Evolutionary conservation across 2,888 invertebrate genomes (phyloP), one percentile per base, ranked within the genome.

Genomic region (Limnephilus auricula): DNA sequence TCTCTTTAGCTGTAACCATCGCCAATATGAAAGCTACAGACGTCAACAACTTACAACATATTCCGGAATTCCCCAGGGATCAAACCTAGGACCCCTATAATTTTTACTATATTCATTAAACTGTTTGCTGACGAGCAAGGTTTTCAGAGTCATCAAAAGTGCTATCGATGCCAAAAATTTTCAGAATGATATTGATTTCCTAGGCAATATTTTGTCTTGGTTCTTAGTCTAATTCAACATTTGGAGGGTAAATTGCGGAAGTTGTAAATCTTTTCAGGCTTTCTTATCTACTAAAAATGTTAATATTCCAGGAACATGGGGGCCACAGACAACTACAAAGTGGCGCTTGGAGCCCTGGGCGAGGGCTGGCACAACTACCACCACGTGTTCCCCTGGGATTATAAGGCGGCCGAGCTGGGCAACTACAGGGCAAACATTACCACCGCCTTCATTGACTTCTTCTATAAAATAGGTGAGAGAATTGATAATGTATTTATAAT

Each of bases 331-430:
- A 98, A 98, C 94, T 95, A 96, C 93, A 95, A 96, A 1, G 98
- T 99, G 0, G 97, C 98, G 0, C 94, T 97, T 0, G 94, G 97
- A 40, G 97, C 98, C 0, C 96, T 98, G 94, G 98, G 98, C 0
- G 98, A 98, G 94, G 99, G 99, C 6, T 99, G 98, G 98, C 99
- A 99, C 95, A 99, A 99, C 95, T 99, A 98, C 95, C 99, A 99
- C 94, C 99, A 99, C 95, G 97, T 98, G 0, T 99, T 99, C 95
- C 99, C 99, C 0, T 98, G 98, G 97, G 99, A 99, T 95, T 99
- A 99, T 96, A 98, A 98, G 94, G 98, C 99, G 45, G 97, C 98
- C 15, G 99, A 99, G 94, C 95, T 98, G n/a, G 98, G 98, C 10
- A 94, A 94, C 84, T 96, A 96, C 92, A 94, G 96, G 93, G 94